Evolutionary conservation across 2,888 invertebrate genomes (phyloP).

Genomic region (Nomada ruficornis): DNA sequence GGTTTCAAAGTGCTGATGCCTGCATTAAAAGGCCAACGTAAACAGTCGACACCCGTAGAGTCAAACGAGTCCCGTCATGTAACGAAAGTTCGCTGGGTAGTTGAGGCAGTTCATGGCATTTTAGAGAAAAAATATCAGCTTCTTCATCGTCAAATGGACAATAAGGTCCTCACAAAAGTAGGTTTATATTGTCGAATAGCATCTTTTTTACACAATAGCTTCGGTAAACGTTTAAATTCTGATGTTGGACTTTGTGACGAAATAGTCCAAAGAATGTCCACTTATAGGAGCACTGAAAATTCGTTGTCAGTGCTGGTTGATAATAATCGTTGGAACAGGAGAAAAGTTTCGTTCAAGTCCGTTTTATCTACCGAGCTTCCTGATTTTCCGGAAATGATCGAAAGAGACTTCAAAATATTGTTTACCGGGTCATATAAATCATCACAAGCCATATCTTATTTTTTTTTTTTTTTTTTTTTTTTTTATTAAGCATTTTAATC

Average conservation of each 20-base stretch:
- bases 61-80: background rate
- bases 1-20: slow-evolving; percentile 51
- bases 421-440: background rate
- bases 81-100: slow-evolving; percentile 10
- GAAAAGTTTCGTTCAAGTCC: background rate
- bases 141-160: slow-evolving; percentile 49
- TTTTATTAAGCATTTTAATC: no score
- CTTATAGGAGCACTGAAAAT: background rate
- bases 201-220: slow-evolving; percentile 51
- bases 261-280: slow-evolving; percentile 4
- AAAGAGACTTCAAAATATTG: background rate
- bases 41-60: slow-evolving; percentile 47
- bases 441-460: background rate
- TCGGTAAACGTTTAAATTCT: slow-evolving; percentile 58
- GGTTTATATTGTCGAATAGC: slow-evolving; percentile 46
- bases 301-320: background rate
- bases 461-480: no score
- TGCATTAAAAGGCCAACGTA: slow-evolving; percentile 69
- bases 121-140: slow-evolving; percentile 46
- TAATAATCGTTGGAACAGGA: background rate
- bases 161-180: slow-evolving; percentile 50
- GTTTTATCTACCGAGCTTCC: background rate
- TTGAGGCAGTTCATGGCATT: slow-evolving; percentile 67
- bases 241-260: background rate
- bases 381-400: background rate